Base-by-base conservation (phyloP, 2,113 vertebrate species). In the Dasyurus viverrinus region DNA sequence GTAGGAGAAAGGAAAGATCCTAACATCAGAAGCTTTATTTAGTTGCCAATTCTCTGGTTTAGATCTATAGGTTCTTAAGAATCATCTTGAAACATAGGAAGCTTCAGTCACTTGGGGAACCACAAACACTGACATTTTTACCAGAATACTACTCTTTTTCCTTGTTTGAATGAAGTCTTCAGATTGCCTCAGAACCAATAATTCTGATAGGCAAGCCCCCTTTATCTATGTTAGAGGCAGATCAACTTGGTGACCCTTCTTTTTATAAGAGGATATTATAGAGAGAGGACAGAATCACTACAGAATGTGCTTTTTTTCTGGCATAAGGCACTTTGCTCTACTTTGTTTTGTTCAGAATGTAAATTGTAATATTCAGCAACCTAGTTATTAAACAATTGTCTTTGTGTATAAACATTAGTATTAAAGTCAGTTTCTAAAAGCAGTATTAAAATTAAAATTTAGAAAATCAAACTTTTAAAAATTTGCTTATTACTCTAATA, bases 371-470 rank as follows among this genome's bases (percentile, higher is more conserved):
- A 91, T 90, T 90, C 9, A 93, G 2, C 36, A 95, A 42, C 90
- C 90, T 97, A 90, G 68, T 89, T 47, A 92, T 92, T 93, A 91
- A 92, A 96, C n/a, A 36, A n/a, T n/a, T n/a, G 10, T 95, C n/a
- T 93, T 95, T 92, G 91, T 68, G 60, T n/a, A 91, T 90, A 53
- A 97, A 91, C 27, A 60, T 91, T 97, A 53, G 90, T 52, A 53
- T 68, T 76, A 48, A 94, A 93, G 48, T 54, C 46, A 95, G 90
- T 8, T 68, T 96, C 93, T 93, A 94, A 93, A 89, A 30, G 46
- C 19, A 55, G 48, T 42, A 22, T 42, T 27, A 53, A 46, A 95
- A 91, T 53, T 48, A 48, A 48, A 48, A 48, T 48, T 48, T 48
- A 54, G 92, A 76, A 68, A 76, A 76, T 42, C 14, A 22, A 16